Conservation (phyloP, 2,888 invertebrate genomes). For the Rotaria macrura region DNA sequence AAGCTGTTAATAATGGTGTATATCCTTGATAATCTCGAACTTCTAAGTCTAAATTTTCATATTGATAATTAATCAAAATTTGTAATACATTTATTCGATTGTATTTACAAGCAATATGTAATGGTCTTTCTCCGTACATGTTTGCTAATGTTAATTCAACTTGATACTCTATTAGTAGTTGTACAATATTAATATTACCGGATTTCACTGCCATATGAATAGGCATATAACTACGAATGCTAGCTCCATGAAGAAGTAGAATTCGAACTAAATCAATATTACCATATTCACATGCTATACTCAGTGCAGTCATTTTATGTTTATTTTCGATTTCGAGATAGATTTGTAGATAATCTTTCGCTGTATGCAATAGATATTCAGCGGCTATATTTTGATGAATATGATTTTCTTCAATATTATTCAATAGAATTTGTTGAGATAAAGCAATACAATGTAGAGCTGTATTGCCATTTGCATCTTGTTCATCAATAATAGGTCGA, state of each 20-base stretch:
- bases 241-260: neutral
- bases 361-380: neutral
- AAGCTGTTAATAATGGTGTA: constrained; percentile 6
- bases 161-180: neutral
- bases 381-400: neutral
- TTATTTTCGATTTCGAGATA: neutral
- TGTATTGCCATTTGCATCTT: neutral
- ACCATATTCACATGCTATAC: neutral
- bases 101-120: neutral
- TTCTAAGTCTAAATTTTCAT: neutral
- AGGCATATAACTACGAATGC: neutral
- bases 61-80: neutral
- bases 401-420: neutral
- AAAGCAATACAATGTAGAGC: neutral
- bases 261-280: neutral
- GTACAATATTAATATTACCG: neutral
- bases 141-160: neutral
- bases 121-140: neutral
- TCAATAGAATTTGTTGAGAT: neutral
- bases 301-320: neutral
- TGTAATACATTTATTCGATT: neutral
- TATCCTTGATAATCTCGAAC: neutral
- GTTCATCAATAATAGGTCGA: neutral
- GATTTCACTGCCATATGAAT: neutral
- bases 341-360: neutral